Evolutionary conservation across 2,113 vertebrate genomes (phyloP).

Genomic region (Anarrhichthys ocellatus): DNA sequence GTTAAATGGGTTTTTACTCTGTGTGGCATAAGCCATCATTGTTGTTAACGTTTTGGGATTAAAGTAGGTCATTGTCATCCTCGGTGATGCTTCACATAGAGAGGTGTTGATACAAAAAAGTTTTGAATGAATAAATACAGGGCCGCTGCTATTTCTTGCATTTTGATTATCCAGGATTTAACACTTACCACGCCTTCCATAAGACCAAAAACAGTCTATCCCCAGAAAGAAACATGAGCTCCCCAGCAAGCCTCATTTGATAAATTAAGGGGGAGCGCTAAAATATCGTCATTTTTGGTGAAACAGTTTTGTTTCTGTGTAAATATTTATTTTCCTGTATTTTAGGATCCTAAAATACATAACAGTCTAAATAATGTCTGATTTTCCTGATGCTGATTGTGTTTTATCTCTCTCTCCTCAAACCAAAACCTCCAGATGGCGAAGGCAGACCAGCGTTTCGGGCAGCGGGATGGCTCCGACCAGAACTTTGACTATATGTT

Average conservation of each 20-base stretch:
- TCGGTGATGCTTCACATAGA: not conserved
- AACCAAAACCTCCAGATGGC: conserved; percentile 88
- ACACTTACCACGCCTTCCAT: not conserved
- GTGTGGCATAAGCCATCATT: not conserved
- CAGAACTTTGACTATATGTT: conserved; percentile 99
- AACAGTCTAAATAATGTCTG: not conserved
- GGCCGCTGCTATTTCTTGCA: not conserved
- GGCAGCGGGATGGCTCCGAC: conserved; percentile 94
- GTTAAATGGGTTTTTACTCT: not conserved
- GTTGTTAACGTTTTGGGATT: not conserved
- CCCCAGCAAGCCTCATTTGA: not conserved
- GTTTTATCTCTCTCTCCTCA: not conserved
- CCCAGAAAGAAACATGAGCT: not conserved
- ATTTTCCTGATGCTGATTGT: not conserved
- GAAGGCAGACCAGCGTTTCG: conserved; percentile 92
- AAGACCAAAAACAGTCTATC: not conserved
- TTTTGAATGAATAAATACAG: not conserved
- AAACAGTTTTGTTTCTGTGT: not conserved
- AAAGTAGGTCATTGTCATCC: not conserved
- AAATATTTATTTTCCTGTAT: not conserved
- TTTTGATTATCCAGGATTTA: not conserved
- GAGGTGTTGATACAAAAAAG: not conserved
- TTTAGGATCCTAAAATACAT: not conserved
- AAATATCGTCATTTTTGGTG: not conserved
- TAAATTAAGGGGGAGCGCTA: not conserved